Conservation (phyloP, 2,797 vertebrate species). For the Telmatherina bonti region DNA sequence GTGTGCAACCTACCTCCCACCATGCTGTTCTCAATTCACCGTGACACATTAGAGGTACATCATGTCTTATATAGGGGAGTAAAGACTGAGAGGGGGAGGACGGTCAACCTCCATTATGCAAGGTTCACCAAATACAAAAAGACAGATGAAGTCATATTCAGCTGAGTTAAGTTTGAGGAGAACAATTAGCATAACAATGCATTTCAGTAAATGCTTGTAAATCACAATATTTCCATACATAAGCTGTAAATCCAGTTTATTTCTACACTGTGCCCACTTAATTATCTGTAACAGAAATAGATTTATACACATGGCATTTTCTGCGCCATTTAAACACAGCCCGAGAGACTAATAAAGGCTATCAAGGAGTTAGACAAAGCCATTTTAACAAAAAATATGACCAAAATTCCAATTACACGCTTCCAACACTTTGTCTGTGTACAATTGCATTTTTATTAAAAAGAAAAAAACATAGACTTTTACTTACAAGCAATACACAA, state of each 20-base stretch:
- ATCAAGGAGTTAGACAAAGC: constrained; percentile 35
- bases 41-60: constrained; percentile 65
- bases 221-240: constrained; percentile 25
- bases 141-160: constrained; percentile 14
- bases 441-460: constrained; percentile 15
- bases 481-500: constrained; percentile 55
- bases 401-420: constrained; percentile 70
- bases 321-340: constrained; percentile 67
- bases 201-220: constrained; percentile 2
- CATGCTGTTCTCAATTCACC: constrained; percentile 59
- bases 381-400: constrained; percentile 56
- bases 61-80: constrained; percentile 34
- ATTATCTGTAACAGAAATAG: constrained; percentile 59
- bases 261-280: constrained; percentile 33
- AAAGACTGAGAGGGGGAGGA: constrained; percentile 4
- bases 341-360: constrained; percentile 62
- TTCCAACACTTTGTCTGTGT: constrained; percentile 13
- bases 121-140: constrained; percentile 25
- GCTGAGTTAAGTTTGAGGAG: constrained; percentile 2
- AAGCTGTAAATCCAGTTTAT: constrained; percentile 21
- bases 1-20: constrained; percentile 60
- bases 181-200: constrained; percentile 9
- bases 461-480: constrained; percentile 49
- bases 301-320: constrained; percentile 75
- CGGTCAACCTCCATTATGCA: constrained; percentile 6